Evolutionary conservation across 2,113 vertebrate species (phyloP).

Genomic region (Rousettus leschenaultii): DNA sequence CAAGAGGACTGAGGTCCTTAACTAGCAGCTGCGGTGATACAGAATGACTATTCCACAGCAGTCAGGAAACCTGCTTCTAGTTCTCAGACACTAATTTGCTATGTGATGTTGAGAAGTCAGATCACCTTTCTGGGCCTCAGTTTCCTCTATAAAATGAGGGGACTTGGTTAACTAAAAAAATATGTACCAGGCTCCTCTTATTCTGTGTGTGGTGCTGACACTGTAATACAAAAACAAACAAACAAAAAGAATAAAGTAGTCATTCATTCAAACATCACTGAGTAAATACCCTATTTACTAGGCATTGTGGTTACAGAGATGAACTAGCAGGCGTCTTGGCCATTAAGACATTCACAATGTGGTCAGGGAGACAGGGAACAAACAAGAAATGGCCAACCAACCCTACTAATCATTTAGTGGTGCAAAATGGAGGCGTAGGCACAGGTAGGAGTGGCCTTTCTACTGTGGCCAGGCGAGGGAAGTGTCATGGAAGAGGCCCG

Average conservation of each 20-base stretch:
- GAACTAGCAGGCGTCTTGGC: background rate
- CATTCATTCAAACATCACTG: background rate
- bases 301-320: background rate
- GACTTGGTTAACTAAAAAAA: background rate
- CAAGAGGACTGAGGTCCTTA: background rate
- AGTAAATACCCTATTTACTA: background rate
- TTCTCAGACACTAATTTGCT: background rate
- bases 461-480: too few species aligned
- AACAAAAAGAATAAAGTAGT: background rate
- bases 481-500: background rate
- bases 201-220: background rate
- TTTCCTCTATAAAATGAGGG: slow-evolving; percentile 26
- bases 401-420: too few species aligned
- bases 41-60: background rate
- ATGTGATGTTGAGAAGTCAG: background rate
- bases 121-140: background rate
- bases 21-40: background rate
- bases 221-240: background rate
- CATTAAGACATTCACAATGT: background rate
- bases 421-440: background rate
- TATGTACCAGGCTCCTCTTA: background rate
- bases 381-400: background rate
- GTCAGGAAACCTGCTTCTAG: background rate
- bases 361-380: background rate
- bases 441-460: background rate